Evolutionary conservation across 2,113 vertebrate species (phyloP), one percentile per base, ranked within the genome.

Genomic region (Loxodonta africana): DNA sequence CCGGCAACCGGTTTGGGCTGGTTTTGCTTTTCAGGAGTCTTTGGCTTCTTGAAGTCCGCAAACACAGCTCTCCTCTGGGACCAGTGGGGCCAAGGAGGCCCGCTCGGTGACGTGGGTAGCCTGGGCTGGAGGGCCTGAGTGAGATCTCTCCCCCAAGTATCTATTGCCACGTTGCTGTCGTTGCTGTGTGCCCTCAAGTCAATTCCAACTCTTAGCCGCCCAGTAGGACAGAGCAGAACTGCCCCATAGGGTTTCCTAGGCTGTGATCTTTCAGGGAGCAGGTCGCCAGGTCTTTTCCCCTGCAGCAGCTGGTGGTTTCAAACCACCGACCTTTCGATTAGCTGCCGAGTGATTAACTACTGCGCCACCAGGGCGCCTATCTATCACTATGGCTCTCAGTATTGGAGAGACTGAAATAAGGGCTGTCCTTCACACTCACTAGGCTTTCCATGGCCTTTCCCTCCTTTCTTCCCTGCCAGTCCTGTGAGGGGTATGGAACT

Each of bases 391-490:
- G 3, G 20, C 20, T 14, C 74, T 18, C 21, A 25, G 69, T 2
- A 48, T 41, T 12, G 7, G n/a, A 60, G 51, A 60, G 62, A 53
- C 2, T 0, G 2, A n/a, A 21, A 2, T 4, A 5, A 30, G n/a
- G 41, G 18, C 7, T 28, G 11, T 46, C 73, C 73, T 44, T 25
- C 37, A n/a, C 9, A 0, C 28, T 6, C 46, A 11, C 15, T 1
- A 1, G 23, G 6, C 4, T 3, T 8, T 28, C 20, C n/a, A 8
- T 15, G 48, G 8, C 62, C 62, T 4, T 37, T 4, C 5, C 9
- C 60, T 18, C 74, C 53, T 44, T 3, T 10, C 14, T 0, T 4
- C 6, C 51, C 21, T 9, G 2, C 0, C 4, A 69, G 4, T 20
- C 89, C 53, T 0, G 3, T 1, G 12, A 33, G 6, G 44, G 10